A percentile compares a stretch with the other conserved stretches of the same genome.
Evolutionary conservation across 2,888 invertebrate genomes (phyloP).

Genomic region (Morinoia aosen): DNA sequence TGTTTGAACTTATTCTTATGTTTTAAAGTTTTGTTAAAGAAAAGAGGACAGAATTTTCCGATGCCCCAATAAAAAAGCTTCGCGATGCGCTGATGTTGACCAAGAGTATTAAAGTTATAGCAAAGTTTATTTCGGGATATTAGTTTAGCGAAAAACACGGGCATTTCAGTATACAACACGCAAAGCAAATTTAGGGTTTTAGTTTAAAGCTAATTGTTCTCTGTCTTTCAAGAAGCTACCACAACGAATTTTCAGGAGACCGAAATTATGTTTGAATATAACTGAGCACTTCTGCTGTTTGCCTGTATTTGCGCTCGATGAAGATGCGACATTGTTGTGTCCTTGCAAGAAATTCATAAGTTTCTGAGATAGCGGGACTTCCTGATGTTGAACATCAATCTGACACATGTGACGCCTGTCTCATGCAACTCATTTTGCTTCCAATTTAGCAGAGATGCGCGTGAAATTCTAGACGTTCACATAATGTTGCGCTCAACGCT

Average conservation of each 20-base stretch:
- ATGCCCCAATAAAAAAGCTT: too few species aligned
- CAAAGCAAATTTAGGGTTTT: neutral
- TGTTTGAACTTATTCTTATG: too few species aligned
- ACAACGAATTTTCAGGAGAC: neutral
- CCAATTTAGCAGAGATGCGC: neutral
- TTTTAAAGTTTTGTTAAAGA: too few species aligned
- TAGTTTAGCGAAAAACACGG: too few species aligned
- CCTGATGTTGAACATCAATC: neutral
- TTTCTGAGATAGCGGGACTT: neutral
- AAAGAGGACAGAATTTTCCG: too few species aligned
- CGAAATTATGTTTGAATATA: neutral
- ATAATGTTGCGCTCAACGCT: neutral
- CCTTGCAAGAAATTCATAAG: neutral
- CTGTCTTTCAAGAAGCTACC: neutral
- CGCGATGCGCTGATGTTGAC: too few species aligned
- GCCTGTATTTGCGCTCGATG: neutral
- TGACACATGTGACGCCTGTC: neutral
- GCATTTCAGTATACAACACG: neutral
- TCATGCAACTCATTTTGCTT: neutral
- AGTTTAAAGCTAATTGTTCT: neutral
- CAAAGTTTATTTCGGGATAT: too few species aligned
- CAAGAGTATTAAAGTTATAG: too few species aligned
- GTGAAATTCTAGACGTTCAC: neutral
- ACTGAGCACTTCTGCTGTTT: neutral
- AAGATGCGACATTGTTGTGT: too few species aligned